Evolutionary conservation across 2,888 invertebrate genomes (phyloP).

Genomic region (Aporophyla nigra): DNA sequence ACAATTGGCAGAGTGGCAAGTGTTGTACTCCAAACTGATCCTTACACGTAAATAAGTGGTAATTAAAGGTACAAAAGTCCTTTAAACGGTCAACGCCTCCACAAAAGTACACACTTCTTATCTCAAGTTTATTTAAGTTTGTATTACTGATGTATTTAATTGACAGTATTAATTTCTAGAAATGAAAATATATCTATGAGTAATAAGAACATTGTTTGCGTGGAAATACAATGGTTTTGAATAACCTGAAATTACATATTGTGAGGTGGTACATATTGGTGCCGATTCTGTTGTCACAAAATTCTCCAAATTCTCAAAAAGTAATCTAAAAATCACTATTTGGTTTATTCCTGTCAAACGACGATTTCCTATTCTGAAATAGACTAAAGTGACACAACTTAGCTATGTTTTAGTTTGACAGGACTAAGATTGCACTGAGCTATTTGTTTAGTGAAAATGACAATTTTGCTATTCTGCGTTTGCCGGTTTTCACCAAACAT

Average conservation of each 20-base stretch:
- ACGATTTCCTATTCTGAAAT: no score
- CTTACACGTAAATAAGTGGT: neutral
- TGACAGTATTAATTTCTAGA: constrained; percentile 3
- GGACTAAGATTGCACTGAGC: no score
- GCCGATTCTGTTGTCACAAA: no score
- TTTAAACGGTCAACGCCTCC: constrained; percentile 42
- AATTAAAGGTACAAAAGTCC: constrained; percentile 3
- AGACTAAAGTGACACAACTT: no score
- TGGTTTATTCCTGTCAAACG: no score
- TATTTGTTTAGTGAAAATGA: no score
- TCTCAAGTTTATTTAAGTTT: constrained; percentile 48
- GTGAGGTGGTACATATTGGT: neutral
- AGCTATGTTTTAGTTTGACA: no score
- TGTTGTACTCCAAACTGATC: constrained; percentile 27
- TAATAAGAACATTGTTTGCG: neutral
- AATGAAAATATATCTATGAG: neutral
- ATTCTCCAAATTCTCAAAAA: no score
- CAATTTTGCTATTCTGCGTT: no score
- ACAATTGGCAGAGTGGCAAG: constrained; percentile 12
- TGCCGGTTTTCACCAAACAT: no score
- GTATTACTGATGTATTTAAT: constrained; percentile 1
- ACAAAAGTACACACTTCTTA: constrained; percentile 30
- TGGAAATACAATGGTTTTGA: neutral
- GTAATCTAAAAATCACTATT: no score
- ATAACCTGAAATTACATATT: neutral